Evolutionary conservation across 2,797 vertebrate genomes (phyloP).

Genomic region (Acipenser ruthenus): DNA sequence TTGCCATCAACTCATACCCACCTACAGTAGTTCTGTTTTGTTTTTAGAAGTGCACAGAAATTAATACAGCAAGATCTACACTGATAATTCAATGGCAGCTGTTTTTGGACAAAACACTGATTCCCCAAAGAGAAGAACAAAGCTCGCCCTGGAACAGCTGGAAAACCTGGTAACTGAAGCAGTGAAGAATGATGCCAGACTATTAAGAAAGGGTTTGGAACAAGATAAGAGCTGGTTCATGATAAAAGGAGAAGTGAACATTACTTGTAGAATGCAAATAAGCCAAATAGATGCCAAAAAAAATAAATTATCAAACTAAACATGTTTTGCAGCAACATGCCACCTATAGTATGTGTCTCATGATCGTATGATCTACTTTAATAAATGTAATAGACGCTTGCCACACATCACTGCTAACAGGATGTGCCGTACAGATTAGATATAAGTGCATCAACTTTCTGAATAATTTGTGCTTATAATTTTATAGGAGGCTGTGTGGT

Average conservation of each 20-base stretch:
- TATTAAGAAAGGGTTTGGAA: conserved; percentile 11
- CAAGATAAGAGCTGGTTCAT: conserved; percentile 41
- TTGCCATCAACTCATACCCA: conserved; percentile 24
- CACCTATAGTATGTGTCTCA: too few species aligned
- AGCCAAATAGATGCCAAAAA: conserved; percentile 29
- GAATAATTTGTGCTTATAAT: too few species aligned
- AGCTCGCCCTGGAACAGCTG: conserved; percentile 27
- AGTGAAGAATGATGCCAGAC: neutral
- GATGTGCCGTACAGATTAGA: too few species aligned
- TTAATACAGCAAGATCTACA: neutral
- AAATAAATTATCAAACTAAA: neutral
- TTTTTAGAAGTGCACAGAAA: conserved; percentile 5
- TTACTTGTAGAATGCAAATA: conserved; percentile 45
- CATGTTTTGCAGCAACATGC: too few species aligned
- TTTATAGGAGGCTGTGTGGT: too few species aligned
- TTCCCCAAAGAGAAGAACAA: conserved; percentile 24
- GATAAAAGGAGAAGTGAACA: conserved; percentile 41
- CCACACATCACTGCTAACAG: too few species aligned
- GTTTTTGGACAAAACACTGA: neutral
- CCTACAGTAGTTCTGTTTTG: conserved; percentile 22
- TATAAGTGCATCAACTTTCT: too few species aligned
- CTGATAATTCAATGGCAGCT: neutral
- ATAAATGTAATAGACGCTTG: too few species aligned
- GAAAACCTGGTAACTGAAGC: conserved; percentile 16
- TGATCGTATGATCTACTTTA: too few species aligned